Percentiles rank a stretch among this genome's conserved stretches.
These are phyloP conservation scores for Aphrocallistes beatrix DNA, from an alignment of 37 sponge, comb jelly and placozoan genomes.

Conservation along the genomic window DNA sequence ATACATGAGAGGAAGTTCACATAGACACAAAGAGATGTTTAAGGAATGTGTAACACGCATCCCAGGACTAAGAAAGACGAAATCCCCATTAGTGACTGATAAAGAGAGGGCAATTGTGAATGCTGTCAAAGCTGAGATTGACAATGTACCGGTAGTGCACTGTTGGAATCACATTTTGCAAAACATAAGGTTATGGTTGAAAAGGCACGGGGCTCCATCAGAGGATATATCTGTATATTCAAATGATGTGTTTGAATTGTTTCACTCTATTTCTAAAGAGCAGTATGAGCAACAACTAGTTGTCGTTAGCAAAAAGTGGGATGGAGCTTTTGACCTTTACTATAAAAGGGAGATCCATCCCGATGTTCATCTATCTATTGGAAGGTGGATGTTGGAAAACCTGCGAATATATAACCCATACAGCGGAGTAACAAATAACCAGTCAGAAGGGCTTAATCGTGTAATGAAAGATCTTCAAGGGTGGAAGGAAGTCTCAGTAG, in stretches of 20 bases:
- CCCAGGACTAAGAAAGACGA: neutral
- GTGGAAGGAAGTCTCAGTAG: slow-evolving; percentile 41
- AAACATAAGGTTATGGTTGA: neutral
- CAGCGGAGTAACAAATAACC: slow-evolving; percentile 52
- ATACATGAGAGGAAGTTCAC: neutral
- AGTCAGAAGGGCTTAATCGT: slow-evolving; percentile 36
- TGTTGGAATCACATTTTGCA: slow-evolving; percentile 21
- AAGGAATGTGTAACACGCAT: neutral
- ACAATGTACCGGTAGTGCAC: neutral
- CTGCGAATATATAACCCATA: slow-evolving; percentile 31
- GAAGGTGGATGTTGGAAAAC: slow-evolving; percentile 11
- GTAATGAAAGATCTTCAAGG: slow-evolving; percentile 22
- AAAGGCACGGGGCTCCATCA: slow-evolving; percentile 6
- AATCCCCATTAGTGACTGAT: neutral
- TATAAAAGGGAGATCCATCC: neutral
- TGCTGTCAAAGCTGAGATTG: neutral
- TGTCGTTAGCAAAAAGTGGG: neutral
- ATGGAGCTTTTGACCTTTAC: neutral
- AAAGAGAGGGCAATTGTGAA: slow-evolving; percentile 8
- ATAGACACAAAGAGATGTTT: neutral
- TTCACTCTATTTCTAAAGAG: neutral
- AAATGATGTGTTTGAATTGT: neutral
- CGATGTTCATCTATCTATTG: neutral
- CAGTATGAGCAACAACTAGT: neutral
- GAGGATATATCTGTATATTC: neutral